phyloP scores from a whole-genome alignment of 30 jellyfish, hydroid and myxozoan species.

The Rhopilema esculentum region DNA sequence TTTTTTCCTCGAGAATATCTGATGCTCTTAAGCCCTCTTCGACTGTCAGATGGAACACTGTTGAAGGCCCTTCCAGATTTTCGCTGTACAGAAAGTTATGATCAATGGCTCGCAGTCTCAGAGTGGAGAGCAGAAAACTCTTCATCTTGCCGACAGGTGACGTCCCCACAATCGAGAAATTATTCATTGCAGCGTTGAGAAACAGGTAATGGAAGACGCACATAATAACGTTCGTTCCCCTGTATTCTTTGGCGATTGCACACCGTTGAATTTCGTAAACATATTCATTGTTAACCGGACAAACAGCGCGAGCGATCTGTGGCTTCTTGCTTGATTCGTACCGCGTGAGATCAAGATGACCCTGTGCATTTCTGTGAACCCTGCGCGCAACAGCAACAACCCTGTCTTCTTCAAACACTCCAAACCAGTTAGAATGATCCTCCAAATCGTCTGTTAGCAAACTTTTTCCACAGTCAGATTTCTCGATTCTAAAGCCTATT shows the following conservation, averaged over 20 bases:
- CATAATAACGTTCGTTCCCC: conserved; percentile 55
- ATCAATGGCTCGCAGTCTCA: conserved; percentile 50
- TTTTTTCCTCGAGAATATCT: conserved; percentile 11
- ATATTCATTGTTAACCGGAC: conserved; percentile 2
- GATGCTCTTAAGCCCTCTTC: not conserved
- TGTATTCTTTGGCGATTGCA: conserved; percentile 48
- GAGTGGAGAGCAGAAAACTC: conserved; percentile 27
- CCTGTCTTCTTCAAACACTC: conserved; percentile 51
- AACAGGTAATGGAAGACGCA: conserved; percentile 39
- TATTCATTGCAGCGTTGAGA: conserved; percentile 10
- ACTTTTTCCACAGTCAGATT: conserved; percentile 48
- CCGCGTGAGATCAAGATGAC: conserved; percentile 77
- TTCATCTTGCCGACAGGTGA: conserved; percentile 63
- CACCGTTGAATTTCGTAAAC: conserved; percentile 72
- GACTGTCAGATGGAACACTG: conserved; percentile 40
- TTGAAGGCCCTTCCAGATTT: conserved; percentile 61
- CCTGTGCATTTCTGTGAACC: conserved; percentile 56
- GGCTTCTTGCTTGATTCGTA: conserved; percentile 80
- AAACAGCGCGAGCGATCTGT: conserved; percentile 1
- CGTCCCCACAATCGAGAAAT: conserved; percentile 47
- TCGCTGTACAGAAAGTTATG: conserved; percentile 66
- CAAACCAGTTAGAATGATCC: conserved; percentile 74
- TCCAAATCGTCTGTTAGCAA: conserved; percentile 70
- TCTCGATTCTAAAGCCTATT: conserved; percentile 64
- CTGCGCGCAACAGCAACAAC: conserved; percentile 72